Evolutionary conservation across 2,888 invertebrate species (phyloP).

Genomic region (Nebria brevicollis): DNA sequence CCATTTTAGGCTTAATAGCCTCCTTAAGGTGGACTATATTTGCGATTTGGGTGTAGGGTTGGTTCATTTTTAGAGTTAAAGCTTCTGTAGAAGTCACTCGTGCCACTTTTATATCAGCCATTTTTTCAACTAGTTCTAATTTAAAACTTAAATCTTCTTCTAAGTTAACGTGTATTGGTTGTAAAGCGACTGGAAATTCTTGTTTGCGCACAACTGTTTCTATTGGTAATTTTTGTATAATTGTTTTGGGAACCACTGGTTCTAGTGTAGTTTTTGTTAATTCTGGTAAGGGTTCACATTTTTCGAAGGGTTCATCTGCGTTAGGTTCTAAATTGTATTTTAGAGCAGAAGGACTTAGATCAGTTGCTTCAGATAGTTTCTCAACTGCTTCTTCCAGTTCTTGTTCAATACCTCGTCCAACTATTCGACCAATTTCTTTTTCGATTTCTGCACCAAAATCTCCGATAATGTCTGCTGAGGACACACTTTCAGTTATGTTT

Average conservation of each 20-base stretch:
- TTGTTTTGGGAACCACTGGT: conserved; percentile 40
- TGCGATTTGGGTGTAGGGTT: conserved; percentile 17
- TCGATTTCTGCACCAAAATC: conserved; percentile 71
- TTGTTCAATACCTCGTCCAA: conserved; percentile 55
- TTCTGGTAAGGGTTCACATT: conserved; percentile 31
- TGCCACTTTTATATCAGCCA: conserved; percentile 41
- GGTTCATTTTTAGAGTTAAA: conserved; percentile 37
- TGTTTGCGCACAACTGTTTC: conserved; percentile 8
- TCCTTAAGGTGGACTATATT: conserved; percentile 43
- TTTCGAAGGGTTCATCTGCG: conserved; percentile 56
- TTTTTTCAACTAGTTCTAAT: conserved; percentile 30
- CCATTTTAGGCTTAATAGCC: conserved; percentile 63
- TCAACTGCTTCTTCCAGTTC: conserved; percentile 60
- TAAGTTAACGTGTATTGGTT: not conserved
- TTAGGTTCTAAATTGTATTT: conserved; percentile 60
- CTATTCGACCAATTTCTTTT: conserved; percentile 67
- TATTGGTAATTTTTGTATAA: conserved; percentile 13
- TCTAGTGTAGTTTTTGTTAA: conserved; percentile 45
- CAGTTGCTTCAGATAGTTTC: conserved; percentile 57
- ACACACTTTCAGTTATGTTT: conserved; percentile 50
- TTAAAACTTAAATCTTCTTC: conserved; percentile 15
- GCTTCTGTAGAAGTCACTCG: conserved; percentile 39
- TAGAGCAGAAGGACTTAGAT: conserved; percentile 57
- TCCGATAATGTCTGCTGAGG: conserved; percentile 67
- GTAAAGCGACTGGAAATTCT: not conserved